Evolutionary conservation across 2,113 vertebrate species (phyloP).

Genomic region (Danionella cerebrum): DNA sequence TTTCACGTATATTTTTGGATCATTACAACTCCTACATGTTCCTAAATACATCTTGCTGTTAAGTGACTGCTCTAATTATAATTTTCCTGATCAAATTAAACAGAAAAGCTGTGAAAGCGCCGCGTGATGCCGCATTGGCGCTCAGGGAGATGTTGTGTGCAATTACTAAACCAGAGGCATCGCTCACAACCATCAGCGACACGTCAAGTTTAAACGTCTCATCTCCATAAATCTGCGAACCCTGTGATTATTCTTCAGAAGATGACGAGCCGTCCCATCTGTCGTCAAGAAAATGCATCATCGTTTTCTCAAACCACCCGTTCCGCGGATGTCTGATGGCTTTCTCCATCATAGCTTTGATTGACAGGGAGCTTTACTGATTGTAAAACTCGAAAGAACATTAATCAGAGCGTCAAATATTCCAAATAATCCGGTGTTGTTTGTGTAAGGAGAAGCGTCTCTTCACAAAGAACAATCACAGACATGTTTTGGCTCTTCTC

Average conservation of each 20-base stretch:
- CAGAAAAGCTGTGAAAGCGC: not conserved
- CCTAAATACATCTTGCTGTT: too few species aligned
- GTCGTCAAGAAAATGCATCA: constrained; percentile 12
- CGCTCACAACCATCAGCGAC: not conserved
- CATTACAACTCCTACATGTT: too few species aligned
- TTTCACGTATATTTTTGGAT: too few species aligned
- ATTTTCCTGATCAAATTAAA: not conserved
- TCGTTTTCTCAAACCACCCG: constrained; percentile 19
- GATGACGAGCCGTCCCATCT: not conserved
- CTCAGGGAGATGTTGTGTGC: not conserved
- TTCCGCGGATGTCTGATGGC: constrained; percentile 10
- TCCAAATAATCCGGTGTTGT: too few species aligned
- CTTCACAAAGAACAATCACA: not conserved
- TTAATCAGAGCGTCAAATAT: too few species aligned
- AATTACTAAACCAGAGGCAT: constrained; percentile 14
- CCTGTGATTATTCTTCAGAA: constrained; percentile 3
- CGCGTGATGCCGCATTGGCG: not conserved
- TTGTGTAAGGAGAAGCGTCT: not conserved
- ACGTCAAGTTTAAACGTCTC: constrained; percentile 15
- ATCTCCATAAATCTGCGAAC: constrained; percentile 10
- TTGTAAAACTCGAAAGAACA: not conserved
- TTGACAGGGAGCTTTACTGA: constrained; percentile 21
- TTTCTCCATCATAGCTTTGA: constrained; percentile 4
- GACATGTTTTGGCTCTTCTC: not conserved
- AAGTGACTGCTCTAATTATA: not conserved